Evolutionary conservation across 2,888 invertebrate genomes (phyloP), one percentile per base, ranked within the genome.

Genomic region (Cephus spinipes): DNA sequence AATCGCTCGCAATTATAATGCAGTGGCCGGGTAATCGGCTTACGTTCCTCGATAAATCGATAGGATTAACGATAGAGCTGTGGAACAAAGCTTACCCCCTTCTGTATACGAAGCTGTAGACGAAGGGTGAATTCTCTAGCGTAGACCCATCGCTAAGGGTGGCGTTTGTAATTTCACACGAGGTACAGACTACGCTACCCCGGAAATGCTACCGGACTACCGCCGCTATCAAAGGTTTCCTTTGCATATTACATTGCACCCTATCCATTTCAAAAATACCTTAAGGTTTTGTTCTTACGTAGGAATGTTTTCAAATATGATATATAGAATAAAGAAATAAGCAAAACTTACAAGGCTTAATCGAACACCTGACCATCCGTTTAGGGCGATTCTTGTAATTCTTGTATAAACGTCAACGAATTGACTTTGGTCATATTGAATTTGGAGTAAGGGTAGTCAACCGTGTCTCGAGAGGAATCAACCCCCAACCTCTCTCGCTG

Each of bases 1-100:
- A 85, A 88, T 85, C 82, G 83, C 79, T 79, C 81, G 80, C 82
- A 85, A 88, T 88, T 87, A 89, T 87, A 85, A 89, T 83, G 82
- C 82, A 80, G 77, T 81, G 83, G 81, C 80, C 82, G 78, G 79
- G 76, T 87, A 89, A 89, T 86, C 87, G 84, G 89, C 85, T 89
- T 87, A 86, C 82, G 82, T 77, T 81, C 80, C 75, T 76, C 82
- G 81, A 87, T 86, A 85, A 86, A 89, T 87, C 87, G 82, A 84
- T 80, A 80, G 87, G 86, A 87, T 89, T 87, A 89, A 76, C 76
- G 76, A 80, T 15, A n/a, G 68, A 81, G 78, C 79, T 55, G 55
- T 55, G 55, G 55, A 55, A 55, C 55, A 55, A 55, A 55, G 55
- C 55, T 55, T 55, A 23, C 23, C 55, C 40, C 23, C 55, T 55